Percentiles rank a stretch among this genome's conserved stretches.
phyloP scores from a whole-genome alignment of 2,888 invertebrate genomes.

The Neocrepidodera transversa region DNA sequence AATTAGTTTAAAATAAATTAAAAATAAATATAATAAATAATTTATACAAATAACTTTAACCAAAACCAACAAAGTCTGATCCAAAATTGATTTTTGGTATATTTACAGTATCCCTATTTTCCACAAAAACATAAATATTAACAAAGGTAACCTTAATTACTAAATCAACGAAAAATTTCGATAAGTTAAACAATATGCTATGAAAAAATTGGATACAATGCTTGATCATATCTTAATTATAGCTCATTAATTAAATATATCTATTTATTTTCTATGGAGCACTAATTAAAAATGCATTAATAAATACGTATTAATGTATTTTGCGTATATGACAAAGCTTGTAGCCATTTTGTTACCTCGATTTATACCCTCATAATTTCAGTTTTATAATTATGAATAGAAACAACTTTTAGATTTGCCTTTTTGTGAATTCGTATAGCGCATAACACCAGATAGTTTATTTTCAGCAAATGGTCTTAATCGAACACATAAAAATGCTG shows the following conservation, averaged over 20 bases:
- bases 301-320: conserved; percentile 35
- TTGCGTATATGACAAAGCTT: conserved; percentile 44
- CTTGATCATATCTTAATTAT: conserved; percentile 45
- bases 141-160: conserved; percentile 45
- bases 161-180: conserved; percentile 30
- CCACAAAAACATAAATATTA: conserved; percentile 11
- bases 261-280: not conserved
- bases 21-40: conserved; percentile 43
- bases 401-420: conserved; percentile 69
- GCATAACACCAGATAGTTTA: conserved; percentile 45
- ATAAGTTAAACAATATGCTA: too few species aligned
- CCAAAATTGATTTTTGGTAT: conserved; percentile 36
- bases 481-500: conserved; percentile 84
- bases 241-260: not conserved
- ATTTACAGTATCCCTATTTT: conserved; percentile 31
- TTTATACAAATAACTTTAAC: conserved; percentile 34
- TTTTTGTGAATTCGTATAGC: conserved; percentile 38
- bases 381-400: conserved; percentile 64
- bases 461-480: conserved; percentile 73
- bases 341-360: conserved; percentile 36
- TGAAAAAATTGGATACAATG: conserved; percentile 38
- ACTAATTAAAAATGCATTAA: conserved; percentile 27
- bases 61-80: conserved; percentile 45
- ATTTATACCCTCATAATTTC: conserved; percentile 7
- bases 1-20: conserved; percentile 32